phyloP scores from a whole-genome alignment of 2,113 vertebrate species.

The Poeciliopsis prolifica region DNA sequence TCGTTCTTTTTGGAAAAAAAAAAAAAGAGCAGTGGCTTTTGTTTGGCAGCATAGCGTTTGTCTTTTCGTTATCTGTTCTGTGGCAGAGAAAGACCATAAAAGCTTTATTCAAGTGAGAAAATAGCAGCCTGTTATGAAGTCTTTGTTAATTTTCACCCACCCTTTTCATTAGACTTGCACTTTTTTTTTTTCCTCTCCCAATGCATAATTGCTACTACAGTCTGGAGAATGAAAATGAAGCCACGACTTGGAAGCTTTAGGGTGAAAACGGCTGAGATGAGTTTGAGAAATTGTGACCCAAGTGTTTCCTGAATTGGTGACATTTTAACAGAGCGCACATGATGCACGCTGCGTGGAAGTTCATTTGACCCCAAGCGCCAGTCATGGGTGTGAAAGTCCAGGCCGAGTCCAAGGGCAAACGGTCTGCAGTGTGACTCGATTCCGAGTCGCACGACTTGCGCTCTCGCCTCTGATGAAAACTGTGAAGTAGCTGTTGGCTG shows the following conservation, averaged over 20 bases:
- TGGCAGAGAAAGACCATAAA: constrained; percentile 43
- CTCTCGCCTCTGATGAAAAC: neutral
- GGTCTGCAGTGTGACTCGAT: too few species aligned
- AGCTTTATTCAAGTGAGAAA: constrained; percentile 16
- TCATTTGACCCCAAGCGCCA: too few species aligned
- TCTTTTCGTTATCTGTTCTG: constrained; percentile 49
- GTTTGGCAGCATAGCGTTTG: constrained; percentile 43
- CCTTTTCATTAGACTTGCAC: neutral
- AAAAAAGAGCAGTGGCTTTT: constrained; percentile 55
- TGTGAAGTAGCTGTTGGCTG: neutral
- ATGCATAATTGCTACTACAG: neutral
- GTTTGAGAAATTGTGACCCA: neutral
- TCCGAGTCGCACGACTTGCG: too few species aligned
- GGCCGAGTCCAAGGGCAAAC: too few species aligned
- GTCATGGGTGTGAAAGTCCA: too few species aligned
- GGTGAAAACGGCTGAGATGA: neutral
- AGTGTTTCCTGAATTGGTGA: neutral
- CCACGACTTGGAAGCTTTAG: neutral
- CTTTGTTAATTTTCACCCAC: constrained; percentile 34
- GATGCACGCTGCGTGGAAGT: neutral
- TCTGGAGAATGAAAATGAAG: neutral
- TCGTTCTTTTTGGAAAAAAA: constrained; percentile 31
- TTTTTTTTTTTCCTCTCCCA: neutral
- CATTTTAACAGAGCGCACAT: neutral
- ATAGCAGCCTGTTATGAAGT: constrained; percentile 32